Evolutionary conservation across 2,113 vertebrate species (phyloP), one percentile per base, ranked within the genome.

Genomic region (Dryoscopus gambensis): DNA sequence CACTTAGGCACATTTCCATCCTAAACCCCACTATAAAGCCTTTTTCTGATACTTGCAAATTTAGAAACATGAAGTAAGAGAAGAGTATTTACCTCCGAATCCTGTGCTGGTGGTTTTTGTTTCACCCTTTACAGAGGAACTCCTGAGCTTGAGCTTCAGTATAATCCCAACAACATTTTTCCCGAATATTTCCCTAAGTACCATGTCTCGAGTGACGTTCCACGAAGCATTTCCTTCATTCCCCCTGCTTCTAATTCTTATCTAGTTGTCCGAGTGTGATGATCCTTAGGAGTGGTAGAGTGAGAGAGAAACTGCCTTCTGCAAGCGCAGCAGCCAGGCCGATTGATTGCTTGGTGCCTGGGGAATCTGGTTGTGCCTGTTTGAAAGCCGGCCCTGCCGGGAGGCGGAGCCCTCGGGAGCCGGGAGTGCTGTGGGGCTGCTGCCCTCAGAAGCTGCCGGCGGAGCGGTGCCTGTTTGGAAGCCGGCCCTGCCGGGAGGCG

Each of bases 341-440:
- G 91, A 97, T 95, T 68, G 96, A 95, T 98, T 97, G 68, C 97
- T 97, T 97, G 86, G 91, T 94, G 14, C 94, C 79, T 95, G 97
- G 98, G 98, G 98, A 98, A 98, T 99, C 98, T 97, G 94, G 98
- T 98, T 97, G 85, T 98, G 97, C 98, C 96, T 97, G 98, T 98
- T 97, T 82, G 69, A 97, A 91, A 92, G 95, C 91, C 98, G 95
- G 97, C 98, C 98, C 97, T 94, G 93, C 95, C 86, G 95, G 92
- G 97, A 97, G 96, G 97, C 97, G 97, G 96, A 94, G 92, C 94
- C 2, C 92, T 95, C 74, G 86, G 67, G 80, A 74, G 89, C 96
- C 96, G 92, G 97, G 90, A 97, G 85, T 59, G 91, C 94, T 65
- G 74, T 37, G 85, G 86, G 92, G 52, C 77, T 87, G 96, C 97